Base-by-base conservation (phyloP, 1,140 invertebrate species). In the Dendrolimus punctatus region DNA sequence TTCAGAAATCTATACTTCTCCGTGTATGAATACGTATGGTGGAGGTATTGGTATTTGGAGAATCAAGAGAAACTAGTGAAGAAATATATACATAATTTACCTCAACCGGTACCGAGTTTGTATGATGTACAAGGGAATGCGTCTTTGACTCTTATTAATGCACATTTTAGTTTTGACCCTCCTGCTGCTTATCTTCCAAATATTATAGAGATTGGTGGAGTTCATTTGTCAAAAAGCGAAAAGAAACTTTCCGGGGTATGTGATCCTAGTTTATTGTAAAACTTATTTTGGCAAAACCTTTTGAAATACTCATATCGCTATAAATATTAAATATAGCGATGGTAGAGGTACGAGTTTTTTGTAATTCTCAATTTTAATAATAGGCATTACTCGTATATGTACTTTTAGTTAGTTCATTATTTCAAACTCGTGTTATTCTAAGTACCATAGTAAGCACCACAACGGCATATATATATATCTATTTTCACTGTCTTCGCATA, bases 191-290 rank as follows among this genome's bases (percentile, higher is more conserved):
- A 80, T 23, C 59, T 89, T 23, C 89, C 90, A 1, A 88, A 88
- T 66, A 79, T 91, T 45, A 79, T 90, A 37, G 88, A 91, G 67
- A 84, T 92, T 52, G 90, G 90, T 39, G 90, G 90, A 37, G 65
- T 91, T 42, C 90, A 91, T 68, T 78, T 91, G 40, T 79, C 77
- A 40, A 65, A 67, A 48, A 73, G 57, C 46, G 68, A 69, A 38
- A 53, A 41, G 1, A 60, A 49, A 36, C 63, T 83, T n/a, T 75
- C 78, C 36, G 41, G 71, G 70, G 80, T 85, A 65, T 64, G 66
- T 60, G 37, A 5, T 23, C 41, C 41, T 8, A 42, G 5, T n/a
- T 8, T 7, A 7, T 8, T 8, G 5, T 8, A n/a, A 42, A 45
- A 9, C 23, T 4, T 45, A 45, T 45, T 45, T 45, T n/a, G 23